These are phyloP conservation scores for Calyptomena viridis DNA, from an alignment of 2,113 vertebrate species.

Conservation along the genomic window DNA sequence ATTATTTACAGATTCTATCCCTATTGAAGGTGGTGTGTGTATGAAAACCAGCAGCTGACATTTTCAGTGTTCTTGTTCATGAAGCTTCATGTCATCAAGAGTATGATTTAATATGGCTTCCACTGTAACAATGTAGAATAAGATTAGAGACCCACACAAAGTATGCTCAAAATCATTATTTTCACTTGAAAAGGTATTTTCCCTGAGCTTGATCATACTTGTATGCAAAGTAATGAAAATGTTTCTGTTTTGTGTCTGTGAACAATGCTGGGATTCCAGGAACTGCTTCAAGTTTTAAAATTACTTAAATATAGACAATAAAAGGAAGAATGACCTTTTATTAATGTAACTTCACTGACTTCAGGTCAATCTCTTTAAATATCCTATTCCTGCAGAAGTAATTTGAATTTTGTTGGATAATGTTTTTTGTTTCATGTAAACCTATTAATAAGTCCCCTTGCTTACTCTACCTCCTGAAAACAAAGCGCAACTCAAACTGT, in stretches of 20 bases:
- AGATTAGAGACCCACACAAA: background rate
- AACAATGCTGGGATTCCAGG: background rate
- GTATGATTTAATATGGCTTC: background rate
- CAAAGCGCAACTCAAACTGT: background rate
- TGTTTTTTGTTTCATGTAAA: background rate
- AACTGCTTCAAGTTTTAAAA: background rate
- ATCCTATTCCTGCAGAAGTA: background rate
- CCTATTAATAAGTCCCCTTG: background rate
- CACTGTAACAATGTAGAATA: background rate
- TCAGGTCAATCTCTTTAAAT: background rate
- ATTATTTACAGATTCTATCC: background rate
- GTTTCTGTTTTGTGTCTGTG: background rate
- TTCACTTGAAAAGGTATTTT: background rate
- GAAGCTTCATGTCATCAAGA: background rate
- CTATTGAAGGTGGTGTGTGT: accelerated
- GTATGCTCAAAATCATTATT: background rate
- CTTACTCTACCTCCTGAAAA: background rate
- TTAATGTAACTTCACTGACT: background rate
- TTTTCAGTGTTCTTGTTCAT: background rate
- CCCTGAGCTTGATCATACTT: background rate
- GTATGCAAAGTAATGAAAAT: background rate
- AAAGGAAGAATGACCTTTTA: background rate
- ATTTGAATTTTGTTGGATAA: background rate
- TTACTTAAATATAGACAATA: background rate
- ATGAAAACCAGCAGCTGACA: background rate